Conservation (phyloP, 2,797 vertebrate species). For the Triplophysa yarkandensis region DNA sequence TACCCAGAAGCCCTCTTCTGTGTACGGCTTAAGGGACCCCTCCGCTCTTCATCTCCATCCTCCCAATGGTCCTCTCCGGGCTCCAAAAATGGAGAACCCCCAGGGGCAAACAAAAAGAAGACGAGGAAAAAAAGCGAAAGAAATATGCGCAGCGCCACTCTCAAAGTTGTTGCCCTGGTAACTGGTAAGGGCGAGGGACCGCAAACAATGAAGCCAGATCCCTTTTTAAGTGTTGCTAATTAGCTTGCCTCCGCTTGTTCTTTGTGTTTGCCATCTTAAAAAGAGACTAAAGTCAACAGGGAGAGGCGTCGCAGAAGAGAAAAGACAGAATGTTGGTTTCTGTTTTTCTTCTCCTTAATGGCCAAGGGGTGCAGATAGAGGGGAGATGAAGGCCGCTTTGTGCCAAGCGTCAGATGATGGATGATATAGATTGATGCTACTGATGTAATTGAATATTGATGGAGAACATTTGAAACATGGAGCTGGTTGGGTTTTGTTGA, state of each 20-base stretch:
- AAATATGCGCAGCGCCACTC: slow-evolving; percentile 67
- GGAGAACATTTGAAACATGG: slow-evolving; percentile 37
- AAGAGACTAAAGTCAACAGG: slow-evolving; percentile 82
- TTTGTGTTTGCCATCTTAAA: slow-evolving; percentile 80
- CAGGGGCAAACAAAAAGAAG: slow-evolving; percentile 56
- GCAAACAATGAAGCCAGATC: slow-evolving; percentile 72
- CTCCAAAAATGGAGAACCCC: slow-evolving; percentile 49
- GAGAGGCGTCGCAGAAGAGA: slow-evolving; percentile 59
- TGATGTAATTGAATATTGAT: slow-evolving; percentile 53
- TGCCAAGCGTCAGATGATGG: slow-evolving; percentile 38
- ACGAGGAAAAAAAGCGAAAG: slow-evolving; percentile 63
- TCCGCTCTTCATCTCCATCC: slow-evolving; percentile 46
- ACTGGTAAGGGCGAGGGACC: slow-evolving; percentile 71
- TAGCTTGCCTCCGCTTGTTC: slow-evolving; percentile 75
- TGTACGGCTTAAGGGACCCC: slow-evolving; percentile 15
- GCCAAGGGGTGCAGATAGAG: slow-evolving; percentile 31
- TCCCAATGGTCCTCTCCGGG: slow-evolving; percentile 46
- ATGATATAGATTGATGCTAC: slow-evolving; percentile 48
- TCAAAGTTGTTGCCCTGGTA: slow-evolving; percentile 80
- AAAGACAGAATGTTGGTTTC: slow-evolving; percentile 70
- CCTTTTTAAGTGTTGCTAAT: slow-evolving; percentile 83
- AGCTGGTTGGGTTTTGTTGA: slow-evolving; percentile 28
- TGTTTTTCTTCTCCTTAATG: slow-evolving; percentile 57
- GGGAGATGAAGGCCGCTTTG: slow-evolving; percentile 39
- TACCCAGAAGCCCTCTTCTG: slow-evolving; percentile 30